Conservation (phyloP, 2,888 invertebrate genomes). For the Oconnorella tubifera region DNA sequence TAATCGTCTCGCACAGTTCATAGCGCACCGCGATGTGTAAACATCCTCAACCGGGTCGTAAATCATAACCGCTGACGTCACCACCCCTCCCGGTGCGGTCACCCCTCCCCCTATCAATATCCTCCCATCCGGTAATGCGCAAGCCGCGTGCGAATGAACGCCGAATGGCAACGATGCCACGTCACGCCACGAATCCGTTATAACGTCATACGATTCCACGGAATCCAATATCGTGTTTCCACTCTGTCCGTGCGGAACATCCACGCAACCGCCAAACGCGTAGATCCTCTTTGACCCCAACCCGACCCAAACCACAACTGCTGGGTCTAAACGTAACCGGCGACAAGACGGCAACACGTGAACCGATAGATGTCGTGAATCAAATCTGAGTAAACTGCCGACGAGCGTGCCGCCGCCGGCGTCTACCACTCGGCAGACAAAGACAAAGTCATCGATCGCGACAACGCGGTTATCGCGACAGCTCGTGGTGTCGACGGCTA, state of each 20-base stretch:
- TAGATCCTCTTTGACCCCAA: slow-evolving; percentile 39
- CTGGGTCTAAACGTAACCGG: slow-evolving; percentile 48
- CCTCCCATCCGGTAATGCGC: slow-evolving; percentile 38
- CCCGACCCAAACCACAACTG: slow-evolving; percentile 39
- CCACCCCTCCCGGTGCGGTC: slow-evolving; percentile 38
- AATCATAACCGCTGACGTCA: slow-evolving; percentile 43
- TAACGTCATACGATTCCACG: slow-evolving; percentile 50
- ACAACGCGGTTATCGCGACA: slow-evolving; percentile 50
- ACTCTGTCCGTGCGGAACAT: slow-evolving; percentile 19
- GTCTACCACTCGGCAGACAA: slow-evolving; percentile 53
- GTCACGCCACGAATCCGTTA: slow-evolving; percentile 50
- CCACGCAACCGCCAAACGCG: slow-evolving; percentile 46
- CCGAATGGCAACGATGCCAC: slow-evolving; percentile 45
- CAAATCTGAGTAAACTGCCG: slow-evolving; percentile 52
- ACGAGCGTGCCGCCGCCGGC: slow-evolving; percentile 54
- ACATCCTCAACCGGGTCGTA: slow-evolving; percentile 43
- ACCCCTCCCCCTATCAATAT: slow-evolving; percentile 53
- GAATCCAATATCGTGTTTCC: slow-evolving; percentile 44
- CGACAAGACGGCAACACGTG: slow-evolving; percentile 51
- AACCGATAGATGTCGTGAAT: slow-evolving; percentile 49
- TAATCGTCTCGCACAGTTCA: slow-evolving; percentile 51
- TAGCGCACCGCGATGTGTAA: slow-evolving; percentile 47
- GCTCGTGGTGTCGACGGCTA: slow-evolving; percentile 50
- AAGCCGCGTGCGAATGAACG: slow-evolving; percentile 49
- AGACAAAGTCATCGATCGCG: slow-evolving; percentile 51